Evolutionary conservation across 2,797 vertebrate genomes (phyloP), one percentile per base, ranked within the genome.

Genomic region (Channallabes apus): DNA sequence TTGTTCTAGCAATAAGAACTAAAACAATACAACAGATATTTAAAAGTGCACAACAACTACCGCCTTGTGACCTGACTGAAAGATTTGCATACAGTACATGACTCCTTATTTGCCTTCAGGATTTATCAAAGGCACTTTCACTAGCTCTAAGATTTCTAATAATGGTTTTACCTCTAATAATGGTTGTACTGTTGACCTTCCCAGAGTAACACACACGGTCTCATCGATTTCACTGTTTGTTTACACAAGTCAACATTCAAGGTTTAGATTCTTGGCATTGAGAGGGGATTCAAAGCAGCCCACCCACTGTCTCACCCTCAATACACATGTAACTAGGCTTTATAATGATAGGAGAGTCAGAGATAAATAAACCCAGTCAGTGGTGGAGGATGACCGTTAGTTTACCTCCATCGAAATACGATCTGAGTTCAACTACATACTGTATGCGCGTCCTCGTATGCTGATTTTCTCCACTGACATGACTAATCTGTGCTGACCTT

Each of bases 221-320:
- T 82, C 75, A 80, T 41, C 62, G 29, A 82, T 85, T 86, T 84
- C 67, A 18, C 84, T 83, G 86, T 86, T 90, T 89, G 73, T 27
- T 78, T 87, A 86, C 86, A 64, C 56, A 89, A 71, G 73, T 79
- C 65, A 82, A 73, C 84, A 84, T 78, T 64, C 58, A 80, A 82
- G 80, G 82, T 83, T 89, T 78, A 90, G 76, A 59, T 86, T 65
- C 76, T 73, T 68, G 87, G 85, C 80, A 65, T 65, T 27, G 77
- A 59, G 29, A 65, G 1, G 80, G 18, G n/a, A 54, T 72, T 81
- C 51, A 82, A 35, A 38, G 67, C 3, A 54, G 91, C 89, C 91
- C 93, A 92, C 91, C 91, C 91, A 92, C 73, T 24, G 12, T 89
- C 86, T 90, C 35, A 18, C 35, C n/a, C 80, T 67, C 56, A 87